A percentile compares a stretch with the other conserved stretches of the same genome.
phyloP scores from a whole-genome alignment of 2,888 invertebrate species.

The Drosophila parthenogenetica region DNA sequence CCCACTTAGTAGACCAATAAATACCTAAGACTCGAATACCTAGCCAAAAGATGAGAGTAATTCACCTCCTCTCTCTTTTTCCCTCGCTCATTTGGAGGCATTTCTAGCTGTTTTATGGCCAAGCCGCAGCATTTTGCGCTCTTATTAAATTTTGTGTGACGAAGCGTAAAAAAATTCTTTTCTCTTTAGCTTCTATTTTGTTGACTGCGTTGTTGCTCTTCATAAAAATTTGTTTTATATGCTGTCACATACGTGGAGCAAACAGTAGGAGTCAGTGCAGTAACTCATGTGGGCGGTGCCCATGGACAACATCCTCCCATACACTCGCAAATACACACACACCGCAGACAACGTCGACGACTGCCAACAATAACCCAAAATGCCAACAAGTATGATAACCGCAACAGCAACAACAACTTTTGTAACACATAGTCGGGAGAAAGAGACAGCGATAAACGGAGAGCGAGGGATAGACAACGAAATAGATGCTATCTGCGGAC shows the following conservation, averaged over 20 bases:
- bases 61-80: not conserved
- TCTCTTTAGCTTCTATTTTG: slow-evolving; percentile 28
- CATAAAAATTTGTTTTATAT: slow-evolving; percentile 81
- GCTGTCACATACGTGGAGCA: slow-evolving; percentile 51
- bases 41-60: slow-evolving; percentile 31
- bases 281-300: slow-evolving; percentile 48
- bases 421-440: slow-evolving; percentile 17
- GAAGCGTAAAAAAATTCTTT: slow-evolving; percentile 46
- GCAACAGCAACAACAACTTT: slow-evolving; percentile 49
- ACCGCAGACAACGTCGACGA: slow-evolving; percentile 48
- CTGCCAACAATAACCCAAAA: slow-evolving; percentile 75
- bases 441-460: not conserved
- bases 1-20: slow-evolving; percentile 81
- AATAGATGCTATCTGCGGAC: slow-evolving; percentile 51
- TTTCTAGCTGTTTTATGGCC: slow-evolving; percentile 59
- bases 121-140: slow-evolving; percentile 55
- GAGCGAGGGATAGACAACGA: slow-evolving; percentile 8
- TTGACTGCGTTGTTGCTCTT: slow-evolving; percentile 57
- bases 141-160: slow-evolving; percentile 71
- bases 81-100: not conserved
- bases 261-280: slow-evolving; percentile 40
- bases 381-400: slow-evolving; percentile 79
- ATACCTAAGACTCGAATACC: slow-evolving; percentile 59
- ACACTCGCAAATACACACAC: slow-evolving; percentile 10
- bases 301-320: slow-evolving; percentile 11